These are phyloP conservation scores for Enteromius fasciolatus DNA, from an alignment of 2,797 vertebrate species.

Conservation along the genomic window DNA sequence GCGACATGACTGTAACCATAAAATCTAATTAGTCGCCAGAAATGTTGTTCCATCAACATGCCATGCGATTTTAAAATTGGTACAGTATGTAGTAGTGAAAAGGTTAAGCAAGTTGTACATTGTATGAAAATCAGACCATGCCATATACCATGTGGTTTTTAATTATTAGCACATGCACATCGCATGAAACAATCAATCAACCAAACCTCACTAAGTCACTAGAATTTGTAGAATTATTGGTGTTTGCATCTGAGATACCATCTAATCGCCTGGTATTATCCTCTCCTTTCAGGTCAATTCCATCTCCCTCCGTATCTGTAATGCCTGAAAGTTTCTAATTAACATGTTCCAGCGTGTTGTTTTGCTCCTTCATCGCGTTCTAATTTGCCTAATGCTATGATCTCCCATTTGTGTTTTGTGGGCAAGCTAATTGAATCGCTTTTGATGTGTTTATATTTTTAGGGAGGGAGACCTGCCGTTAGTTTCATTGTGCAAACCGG, in stretches of 20 bases:
- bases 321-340: slow-evolving; percentile 61
- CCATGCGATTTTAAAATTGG: not conserved
- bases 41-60: not conserved
- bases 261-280: slow-evolving; percentile 53
- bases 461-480: slow-evolving; percentile 67
- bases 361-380: slow-evolving; percentile 62
- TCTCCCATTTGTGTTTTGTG: slow-evolving; percentile 71
- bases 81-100: not conserved
- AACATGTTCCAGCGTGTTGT: slow-evolving; percentile 59
- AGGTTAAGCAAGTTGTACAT: not conserved
- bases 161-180: slow-evolving; percentile 16
- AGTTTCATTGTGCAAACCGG: slow-evolving; percentile 68
- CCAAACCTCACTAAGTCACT: not conserved
- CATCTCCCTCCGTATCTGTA: slow-evolving; percentile 53
- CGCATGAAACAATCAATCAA: not conserved
- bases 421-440: slow-evolving; percentile 72
- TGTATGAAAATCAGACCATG: not conserved
- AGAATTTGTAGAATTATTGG: slow-evolving; percentile 42
- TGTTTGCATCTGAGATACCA: slow-evolving; percentile 44
- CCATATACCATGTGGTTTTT: not conserved
- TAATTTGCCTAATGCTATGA: slow-evolving; percentile 72
- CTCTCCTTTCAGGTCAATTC: slow-evolving; percentile 59
- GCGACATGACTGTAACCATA: not conserved
- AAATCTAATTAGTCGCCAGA: not conserved
- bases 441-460: slow-evolving; percentile 75